Base-by-base conservation (phyloP, 2,888 invertebrate species). In the Drosophila robusta region DNA sequence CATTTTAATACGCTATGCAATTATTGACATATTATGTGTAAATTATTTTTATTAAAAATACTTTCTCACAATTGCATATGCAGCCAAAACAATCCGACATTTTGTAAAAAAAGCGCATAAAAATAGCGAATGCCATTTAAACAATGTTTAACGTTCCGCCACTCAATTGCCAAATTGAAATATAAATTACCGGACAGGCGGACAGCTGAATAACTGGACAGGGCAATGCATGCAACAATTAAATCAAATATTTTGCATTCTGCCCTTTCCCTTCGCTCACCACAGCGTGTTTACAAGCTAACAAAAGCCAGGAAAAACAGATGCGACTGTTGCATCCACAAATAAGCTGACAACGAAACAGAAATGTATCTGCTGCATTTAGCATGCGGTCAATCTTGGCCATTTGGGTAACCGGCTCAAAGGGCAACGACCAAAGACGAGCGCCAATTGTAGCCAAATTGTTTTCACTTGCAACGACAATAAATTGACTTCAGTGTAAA, bases 291-390 rank as follows among this genome's bases (percentile, higher is more conserved):
- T 79, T 56, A 67, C 64, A 84, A 58, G 60, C 67, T 67, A 67
- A 75, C 71, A 80, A 71, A 83, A 77, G 71, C 63, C 71, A 74
- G 50, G 29, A 47, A 39, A 52, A 49, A 32, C n/a, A 49, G 51
- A 47, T 32, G 44, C 52, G 54, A 45, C 3, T 38, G 45, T 66
- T 61, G 44, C 29, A 52, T 63, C 42, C 46, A 38, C 34, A 62
- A 62, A 69, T 75, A 66, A 66, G 67, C 60, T 61, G 68, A 52
- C 54, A 80, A 67, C 50, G 50, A 55, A 57, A 70, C 50, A 72
- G 60, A 78, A 78, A 83, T 84, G 75, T 52, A 73, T 56, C 66
- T 62, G 65, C 63, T 75, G 69, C 65, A 82, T 79, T 68, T 76
- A 57, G 60, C 58, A 70, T 78, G 70, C 61, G 61, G 60, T 70